Conservation (phyloP, 2,113 vertebrate species). For the Epinephelus fuscoguttatus region DNA sequence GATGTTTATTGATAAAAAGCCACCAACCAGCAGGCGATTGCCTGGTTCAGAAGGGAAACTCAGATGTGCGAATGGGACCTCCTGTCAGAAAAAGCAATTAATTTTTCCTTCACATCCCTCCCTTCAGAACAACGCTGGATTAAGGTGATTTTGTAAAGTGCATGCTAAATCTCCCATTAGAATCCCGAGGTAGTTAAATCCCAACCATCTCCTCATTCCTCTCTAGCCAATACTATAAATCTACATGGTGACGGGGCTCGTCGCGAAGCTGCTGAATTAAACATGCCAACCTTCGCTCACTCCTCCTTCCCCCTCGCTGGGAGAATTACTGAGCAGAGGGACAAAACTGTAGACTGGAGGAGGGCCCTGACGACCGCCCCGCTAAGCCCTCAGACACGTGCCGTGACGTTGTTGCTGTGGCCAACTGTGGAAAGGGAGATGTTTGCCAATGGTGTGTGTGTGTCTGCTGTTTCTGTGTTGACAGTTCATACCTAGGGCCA, state of each 20-base stretch:
- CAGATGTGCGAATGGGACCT: neutral
- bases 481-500: slow-evolving; percentile 68
- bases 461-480: slow-evolving; percentile 51
- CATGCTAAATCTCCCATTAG: slow-evolving; percentile 65
- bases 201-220: slow-evolving; percentile 54
- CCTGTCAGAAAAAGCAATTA: slow-evolving; percentile 37
- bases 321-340: slow-evolving; percentile 55
- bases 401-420: slow-evolving; percentile 37
- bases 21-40: neutral
- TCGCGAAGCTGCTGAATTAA: slow-evolving; percentile 74
- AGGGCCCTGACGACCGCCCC: slow-evolving; percentile 31
- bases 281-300: slow-evolving; percentile 60
- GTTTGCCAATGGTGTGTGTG: slow-evolving; percentile 26
- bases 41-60: slow-evolving; percentile 25
- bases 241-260: slow-evolving; percentile 52
- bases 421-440: slow-evolving; percentile 26
- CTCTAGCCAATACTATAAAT: slow-evolving; percentile 67
- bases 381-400: slow-evolving; percentile 21
- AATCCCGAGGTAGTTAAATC: slow-evolving; percentile 68
- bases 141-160: slow-evolving; percentile 71
- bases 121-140: slow-evolving; percentile 49
- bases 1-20: slow-evolving; percentile 2
- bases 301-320: slow-evolving; percentile 28
- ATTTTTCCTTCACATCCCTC: slow-evolving; percentile 46
- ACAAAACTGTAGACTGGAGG: slow-evolving; percentile 25